Base-by-base conservation (phyloP, 1,140 invertebrate species). In the Cecropterus lyciades region DNA sequence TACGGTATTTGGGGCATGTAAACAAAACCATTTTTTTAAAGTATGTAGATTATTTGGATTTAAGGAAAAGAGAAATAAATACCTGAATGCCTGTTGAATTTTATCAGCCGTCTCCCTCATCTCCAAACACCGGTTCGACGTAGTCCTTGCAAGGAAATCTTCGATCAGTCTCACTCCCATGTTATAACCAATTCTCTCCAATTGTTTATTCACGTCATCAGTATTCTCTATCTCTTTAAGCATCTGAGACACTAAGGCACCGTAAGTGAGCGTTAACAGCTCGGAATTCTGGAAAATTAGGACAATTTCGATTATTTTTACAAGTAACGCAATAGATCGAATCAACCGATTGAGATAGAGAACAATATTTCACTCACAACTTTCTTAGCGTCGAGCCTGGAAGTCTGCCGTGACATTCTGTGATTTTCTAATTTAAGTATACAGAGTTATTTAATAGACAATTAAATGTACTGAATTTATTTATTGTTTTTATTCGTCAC, bases 81-180 rank as follows among this genome's bases (percentile, higher is more conserved):
- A 92, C 90, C 86, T 89, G 57, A 94, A 94, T 0, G 93, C 94
- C 68, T 94, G 93, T 88, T 98, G 97, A 69, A 99, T 97, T 91
- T 99, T 98, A 89, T 99, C 99, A 13, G 99, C 98, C 20, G 98
- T 99, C 85, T 99, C 98, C 81, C 97, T 95, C 91, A 99, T 96
- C 90, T 99, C 99, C 82, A 98, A 94, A 92, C 99, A 99, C 49
- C 98, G 93, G 0, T 96, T 96, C 13, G 96, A 96, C 69, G 96
- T 96, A 4, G 98, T 99, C 77, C 98, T 94, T 0, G 99, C 98
- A 13, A 99, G 93, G 81, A 99, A 99, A 85, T 99, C 99, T 93
- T 99, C 99, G 72, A 99, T 99, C 8, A 99, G 92, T 40, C 99
- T 93, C 48, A 99, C 96, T 27, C 99, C 99, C 95, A 99, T 99